phyloP scores from a whole-genome alignment of 2,797 vertebrate genomes.

The Aldrovandia affinis region DNA sequence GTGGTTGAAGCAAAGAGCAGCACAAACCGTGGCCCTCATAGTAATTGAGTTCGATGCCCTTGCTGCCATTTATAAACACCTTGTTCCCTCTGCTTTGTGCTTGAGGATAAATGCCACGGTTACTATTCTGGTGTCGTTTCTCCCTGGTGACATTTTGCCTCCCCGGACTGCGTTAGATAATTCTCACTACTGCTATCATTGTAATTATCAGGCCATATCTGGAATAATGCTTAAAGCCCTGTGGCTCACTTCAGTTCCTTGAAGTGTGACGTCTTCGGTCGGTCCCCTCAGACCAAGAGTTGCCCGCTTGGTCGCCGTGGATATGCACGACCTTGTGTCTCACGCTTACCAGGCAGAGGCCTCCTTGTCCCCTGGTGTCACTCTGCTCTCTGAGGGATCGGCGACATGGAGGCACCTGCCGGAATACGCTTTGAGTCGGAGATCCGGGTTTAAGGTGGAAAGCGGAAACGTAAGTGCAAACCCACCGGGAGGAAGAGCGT shows the following conservation, averaged over 20 bases:
- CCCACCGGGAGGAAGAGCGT: background rate
- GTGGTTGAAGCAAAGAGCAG: background rate
- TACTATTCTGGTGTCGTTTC: background rate
- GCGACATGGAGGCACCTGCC: background rate
- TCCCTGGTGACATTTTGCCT: background rate
- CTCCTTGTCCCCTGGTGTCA: background rate
- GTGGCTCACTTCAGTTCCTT: conserved; percentile 9
- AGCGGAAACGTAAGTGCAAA: background rate
- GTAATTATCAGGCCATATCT: background rate
- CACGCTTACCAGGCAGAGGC: background rate
- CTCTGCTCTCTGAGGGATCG: background rate
- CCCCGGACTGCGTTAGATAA: background rate
- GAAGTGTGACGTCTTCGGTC: background rate
- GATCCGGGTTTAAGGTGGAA: background rate
- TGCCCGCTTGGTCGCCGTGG: background rate
- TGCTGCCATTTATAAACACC: background rate
- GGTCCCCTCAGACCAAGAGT: background rate
- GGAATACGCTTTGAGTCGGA: background rate
- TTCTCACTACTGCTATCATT: background rate
- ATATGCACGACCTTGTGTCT: background rate
- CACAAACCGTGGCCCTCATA: background rate
- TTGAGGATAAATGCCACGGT: background rate
- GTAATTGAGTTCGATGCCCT: background rate
- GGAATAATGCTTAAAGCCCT: background rate
- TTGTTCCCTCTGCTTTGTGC: background rate